Evolutionary conservation across 1,140 invertebrate genomes (phyloP).

Genomic region (Gonatopus flavifemur): DNA sequence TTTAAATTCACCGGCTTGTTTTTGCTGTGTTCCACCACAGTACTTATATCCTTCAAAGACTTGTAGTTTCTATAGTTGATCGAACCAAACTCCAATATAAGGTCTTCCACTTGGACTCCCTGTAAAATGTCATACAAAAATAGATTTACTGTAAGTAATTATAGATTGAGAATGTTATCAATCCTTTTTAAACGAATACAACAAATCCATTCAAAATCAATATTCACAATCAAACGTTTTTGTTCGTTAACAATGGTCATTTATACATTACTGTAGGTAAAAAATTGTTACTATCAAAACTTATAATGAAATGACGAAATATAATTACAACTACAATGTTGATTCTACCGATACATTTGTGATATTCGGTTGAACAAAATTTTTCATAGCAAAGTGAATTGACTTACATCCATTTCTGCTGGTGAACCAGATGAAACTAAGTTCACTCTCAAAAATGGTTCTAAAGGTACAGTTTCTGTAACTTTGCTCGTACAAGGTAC

Average conservation of each 20-base stretch:
- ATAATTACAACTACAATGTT: not conserved
- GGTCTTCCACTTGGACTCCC: constrained; percentile 77
- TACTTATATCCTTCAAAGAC: constrained; percentile 67
- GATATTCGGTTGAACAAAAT: too few relatives aligned
- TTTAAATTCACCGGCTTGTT: constrained; percentile 65
- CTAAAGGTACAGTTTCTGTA: constrained; percentile 22
- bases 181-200: too few relatives aligned
- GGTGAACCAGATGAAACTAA: constrained; percentile 77
- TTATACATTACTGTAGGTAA: too few relatives aligned
- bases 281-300: not conserved
- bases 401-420: constrained; percentile 73
- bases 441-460: constrained; percentile 73
- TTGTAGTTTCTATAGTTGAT: constrained; percentile 74
- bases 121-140: too few relatives aligned
- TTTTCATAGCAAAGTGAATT: not conserved
- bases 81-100: constrained; percentile 82
- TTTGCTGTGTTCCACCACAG: constrained; percentile 74
- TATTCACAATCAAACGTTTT: too few relatives aligned
- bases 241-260: too few relatives aligned
- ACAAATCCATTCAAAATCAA: too few relatives aligned
- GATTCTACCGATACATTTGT: too few relatives aligned
- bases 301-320: not conserved
- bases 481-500: constrained; percentile 5
- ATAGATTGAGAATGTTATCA: too few relatives aligned
- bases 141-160: too few relatives aligned